phyloP scores from a whole-genome alignment of 2,797 vertebrate species.

The Luscinia luscinia region DNA sequence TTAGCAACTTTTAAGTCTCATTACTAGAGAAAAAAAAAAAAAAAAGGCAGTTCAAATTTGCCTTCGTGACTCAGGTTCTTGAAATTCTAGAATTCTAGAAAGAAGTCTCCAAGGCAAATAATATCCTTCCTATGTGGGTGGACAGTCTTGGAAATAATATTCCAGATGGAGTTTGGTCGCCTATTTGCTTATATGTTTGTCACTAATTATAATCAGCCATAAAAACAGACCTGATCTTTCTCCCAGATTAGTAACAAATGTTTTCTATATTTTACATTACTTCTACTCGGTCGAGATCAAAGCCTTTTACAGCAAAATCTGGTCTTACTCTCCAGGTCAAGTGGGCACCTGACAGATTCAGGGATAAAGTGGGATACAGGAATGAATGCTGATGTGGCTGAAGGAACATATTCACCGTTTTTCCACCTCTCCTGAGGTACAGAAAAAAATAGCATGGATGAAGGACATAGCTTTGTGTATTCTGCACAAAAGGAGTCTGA shows the following conservation, averaged over 20 bases:
- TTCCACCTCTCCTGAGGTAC: neutral
- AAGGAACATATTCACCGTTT: neutral
- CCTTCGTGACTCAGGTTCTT: slow-evolving; percentile 11
- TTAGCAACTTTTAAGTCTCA: neutral
- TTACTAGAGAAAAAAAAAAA: neutral
- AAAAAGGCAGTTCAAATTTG: neutral
- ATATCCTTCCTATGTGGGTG: slow-evolving; percentile 21
- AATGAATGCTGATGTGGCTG: neutral
- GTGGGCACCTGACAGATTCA: neutral
- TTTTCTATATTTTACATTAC: neutral
- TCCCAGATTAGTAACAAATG: neutral
- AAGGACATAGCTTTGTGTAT: neutral
- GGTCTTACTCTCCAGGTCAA: neutral
- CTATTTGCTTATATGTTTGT: slow-evolving; percentile 31
- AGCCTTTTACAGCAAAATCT: neutral
- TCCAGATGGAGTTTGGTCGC: slow-evolving; percentile 24
- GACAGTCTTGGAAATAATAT: slow-evolving; percentile 46
- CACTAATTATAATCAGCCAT: slow-evolving; percentile 27
- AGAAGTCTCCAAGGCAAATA: slow-evolving; percentile 31
- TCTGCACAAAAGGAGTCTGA: neutral
- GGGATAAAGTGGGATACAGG: neutral
- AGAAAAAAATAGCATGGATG: neutral
- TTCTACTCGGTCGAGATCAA: neutral
- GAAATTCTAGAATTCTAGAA: neutral
- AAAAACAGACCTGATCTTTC: slow-evolving; percentile 20